A percentile compares a stretch with the other conserved stretches of the same genome.
Conservation (phyloP, 1,140 invertebrate genomes). For the Caerostris extrusa region DNA sequence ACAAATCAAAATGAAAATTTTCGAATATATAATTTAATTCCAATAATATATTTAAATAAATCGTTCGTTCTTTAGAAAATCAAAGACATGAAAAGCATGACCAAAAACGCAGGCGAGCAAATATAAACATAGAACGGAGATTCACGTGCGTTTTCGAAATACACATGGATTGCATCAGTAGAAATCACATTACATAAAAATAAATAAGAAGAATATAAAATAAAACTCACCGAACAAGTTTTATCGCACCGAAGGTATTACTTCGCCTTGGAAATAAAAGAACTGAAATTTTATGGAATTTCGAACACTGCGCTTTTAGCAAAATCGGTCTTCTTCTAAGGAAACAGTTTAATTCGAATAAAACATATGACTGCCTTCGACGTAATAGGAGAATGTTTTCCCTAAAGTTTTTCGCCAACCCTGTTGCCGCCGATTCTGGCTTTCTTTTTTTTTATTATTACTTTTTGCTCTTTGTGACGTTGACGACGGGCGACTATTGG, state of each 20-base stretch:
- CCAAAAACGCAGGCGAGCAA: neutral
- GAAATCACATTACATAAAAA: neutral
- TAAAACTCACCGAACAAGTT: neutral
- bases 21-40: too few relatives aligned
- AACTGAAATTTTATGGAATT: neutral
- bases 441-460: neutral
- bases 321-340: neutral
- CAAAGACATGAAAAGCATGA: neutral
- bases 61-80: neutral
- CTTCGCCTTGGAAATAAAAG: neutral
- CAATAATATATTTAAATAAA: too few relatives aligned
- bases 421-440: neutral
- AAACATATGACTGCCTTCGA: neutral
- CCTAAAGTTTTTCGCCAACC: conserved; percentile 10
- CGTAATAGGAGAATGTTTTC: neutral
- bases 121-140: neutral
- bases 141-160: conserved; percentile 32
- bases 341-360: neutral
- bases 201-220: neutral
- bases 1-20: too few relatives aligned
- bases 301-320: too few relatives aligned
- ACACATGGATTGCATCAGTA: neutral
- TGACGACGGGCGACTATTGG: neutral
- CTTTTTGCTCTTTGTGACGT: neutral
- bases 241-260: neutral